phyloP scores from a whole-genome alignment of 2,113 vertebrate genomes.

The Sceloporus tristichus region DNA sequence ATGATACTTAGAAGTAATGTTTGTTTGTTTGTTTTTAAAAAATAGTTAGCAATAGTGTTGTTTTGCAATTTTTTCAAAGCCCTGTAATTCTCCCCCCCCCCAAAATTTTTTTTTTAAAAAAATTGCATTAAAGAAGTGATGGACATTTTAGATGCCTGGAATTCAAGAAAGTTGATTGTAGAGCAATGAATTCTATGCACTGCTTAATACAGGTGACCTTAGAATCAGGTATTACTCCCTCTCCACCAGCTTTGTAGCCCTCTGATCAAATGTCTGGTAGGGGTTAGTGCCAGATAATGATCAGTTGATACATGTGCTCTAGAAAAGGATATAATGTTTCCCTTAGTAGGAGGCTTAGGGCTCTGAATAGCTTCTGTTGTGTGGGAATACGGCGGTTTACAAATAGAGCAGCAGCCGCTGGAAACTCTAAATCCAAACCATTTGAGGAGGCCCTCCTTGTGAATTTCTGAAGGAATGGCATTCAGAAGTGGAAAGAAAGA shows the following conservation, averaged over 20 bases:
- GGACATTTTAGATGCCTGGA: background rate
- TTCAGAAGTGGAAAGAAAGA: conserved; percentile 29
- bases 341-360: conserved; percentile 4
- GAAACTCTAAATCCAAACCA: conserved; percentile 39
- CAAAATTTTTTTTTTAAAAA: background rate
- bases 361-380: conserved; percentile 18
- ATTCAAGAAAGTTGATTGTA: conserved; percentile 3
- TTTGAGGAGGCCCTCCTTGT: conserved; percentile 31
- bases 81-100: background rate
- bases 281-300: conserved; percentile 13
- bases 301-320: conserved; percentile 25
- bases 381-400: conserved; percentile 39
- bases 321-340: conserved; percentile 43
- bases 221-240: background rate
- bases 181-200: conserved; percentile 18
- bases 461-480: conserved; percentile 21
- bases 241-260: background rate
- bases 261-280: conserved; percentile 15
- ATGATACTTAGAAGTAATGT: background rate
- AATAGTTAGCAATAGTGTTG: background rate
- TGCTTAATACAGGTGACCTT: conserved; percentile 22
- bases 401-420: conserved; percentile 36
- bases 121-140: no score
- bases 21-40: background rate
- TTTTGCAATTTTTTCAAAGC: background rate